A percentile compares a stretch with the other conserved stretches of the same genome.
phyloP scores from a whole-genome alignment of 2,113 vertebrate species.

The Myxocyprinus asiaticus region DNA sequence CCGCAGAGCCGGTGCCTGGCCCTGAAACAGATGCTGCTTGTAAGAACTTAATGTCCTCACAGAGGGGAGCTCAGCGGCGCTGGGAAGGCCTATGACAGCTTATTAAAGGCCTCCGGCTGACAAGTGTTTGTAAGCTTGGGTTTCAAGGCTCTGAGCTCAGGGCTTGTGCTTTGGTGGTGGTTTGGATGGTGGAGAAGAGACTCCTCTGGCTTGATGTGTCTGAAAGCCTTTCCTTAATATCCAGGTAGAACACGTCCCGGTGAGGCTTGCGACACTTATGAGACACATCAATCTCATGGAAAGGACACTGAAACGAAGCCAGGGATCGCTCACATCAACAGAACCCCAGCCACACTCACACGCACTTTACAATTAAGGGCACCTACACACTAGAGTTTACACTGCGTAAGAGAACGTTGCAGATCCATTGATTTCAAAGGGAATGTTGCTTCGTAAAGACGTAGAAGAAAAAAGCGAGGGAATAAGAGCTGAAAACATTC shows the following conservation, averaged over 20 bases:
- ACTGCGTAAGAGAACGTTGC: too few species aligned
- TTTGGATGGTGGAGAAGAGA: constrained; percentile 19
- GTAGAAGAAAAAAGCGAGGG: too few species aligned
- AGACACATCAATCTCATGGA: constrained; percentile 51
- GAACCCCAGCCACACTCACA: neutral
- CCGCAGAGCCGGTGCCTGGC: constrained; percentile 8
- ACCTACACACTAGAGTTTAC: neutral
- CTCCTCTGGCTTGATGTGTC: constrained; percentile 25
- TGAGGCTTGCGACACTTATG: constrained; percentile 40
- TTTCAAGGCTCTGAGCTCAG: constrained; percentile 27
- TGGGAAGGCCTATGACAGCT: constrained; percentile 43
- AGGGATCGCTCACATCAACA: constrained; percentile 9
- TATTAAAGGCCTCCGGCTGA: constrained; percentile 49
- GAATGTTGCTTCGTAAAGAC: too few species aligned
- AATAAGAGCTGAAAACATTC: too few species aligned
- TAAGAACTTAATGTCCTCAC: constrained; percentile 48
- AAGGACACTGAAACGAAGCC: neutral
- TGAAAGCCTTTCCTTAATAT: neutral
- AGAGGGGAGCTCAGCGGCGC: constrained; percentile 16
- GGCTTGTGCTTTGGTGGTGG: constrained; percentile 2
- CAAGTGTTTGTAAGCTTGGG: constrained; percentile 42
- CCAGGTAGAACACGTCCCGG: neutral
- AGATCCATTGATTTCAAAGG: too few species aligned
- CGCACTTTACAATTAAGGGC: neutral
- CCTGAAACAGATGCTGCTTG: constrained; percentile 51